phyloP scores from a whole-genome alignment of 2,797 vertebrate species.

The Lateolabrax maculatus region DNA sequence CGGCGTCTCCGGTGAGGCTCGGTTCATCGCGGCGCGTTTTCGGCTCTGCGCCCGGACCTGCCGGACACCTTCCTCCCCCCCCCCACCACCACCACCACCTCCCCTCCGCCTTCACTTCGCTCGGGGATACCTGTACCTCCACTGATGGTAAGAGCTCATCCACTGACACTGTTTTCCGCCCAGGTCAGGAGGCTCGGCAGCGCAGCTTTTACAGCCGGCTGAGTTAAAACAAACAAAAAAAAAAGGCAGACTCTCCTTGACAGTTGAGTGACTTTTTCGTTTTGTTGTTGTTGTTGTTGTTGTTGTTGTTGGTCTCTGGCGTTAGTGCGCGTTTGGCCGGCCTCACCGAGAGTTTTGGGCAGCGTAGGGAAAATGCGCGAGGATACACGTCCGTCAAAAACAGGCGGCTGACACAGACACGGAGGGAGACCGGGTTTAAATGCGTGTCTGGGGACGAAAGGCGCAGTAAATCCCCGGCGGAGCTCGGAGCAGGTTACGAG shows the following conservation, averaged over 20 bases:
- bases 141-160: conserved; percentile 86
- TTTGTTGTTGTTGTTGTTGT: no score
- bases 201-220: conserved; percentile 13
- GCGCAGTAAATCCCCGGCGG: conserved; percentile 1
- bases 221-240: no score
- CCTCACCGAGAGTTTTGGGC: not conserved
- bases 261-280: conserved; percentile 7
- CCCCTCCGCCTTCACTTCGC: conserved; percentile 68
- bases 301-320: no score
- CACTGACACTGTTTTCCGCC: no score
- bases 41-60: conserved; percentile 77
- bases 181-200: not conserved
- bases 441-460: not conserved
- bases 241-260: conserved; percentile 3
- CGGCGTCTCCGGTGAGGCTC: conserved; percentile 61
- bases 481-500: conserved; percentile 43
- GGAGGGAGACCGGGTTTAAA: not conserved
- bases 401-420: not conserved
- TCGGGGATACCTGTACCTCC: conserved; percentile 83
- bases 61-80: conserved; percentile 58
- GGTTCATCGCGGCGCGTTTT: conserved; percentile 66
- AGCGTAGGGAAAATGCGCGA: not conserved
- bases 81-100: no score
- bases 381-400: not conserved
- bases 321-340: conserved; percentile 27